A percentile compares a stretch with the other conserved stretches of the same genome.
phyloP scores from a whole-genome alignment of 1,140 invertebrate genomes.

The Eumaeus atala region DNA sequence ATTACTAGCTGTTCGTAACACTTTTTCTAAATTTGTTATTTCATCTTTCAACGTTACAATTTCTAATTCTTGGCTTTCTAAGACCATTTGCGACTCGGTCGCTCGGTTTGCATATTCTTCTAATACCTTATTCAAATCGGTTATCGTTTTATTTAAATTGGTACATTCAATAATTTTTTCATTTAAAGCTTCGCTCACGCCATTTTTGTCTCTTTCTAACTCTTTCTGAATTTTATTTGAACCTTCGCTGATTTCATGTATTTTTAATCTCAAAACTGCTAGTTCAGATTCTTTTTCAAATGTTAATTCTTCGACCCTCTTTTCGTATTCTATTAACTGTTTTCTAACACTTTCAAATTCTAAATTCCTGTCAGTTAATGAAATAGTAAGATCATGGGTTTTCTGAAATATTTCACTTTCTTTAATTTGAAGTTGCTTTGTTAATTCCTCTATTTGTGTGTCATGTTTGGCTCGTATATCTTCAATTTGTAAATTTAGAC shows the following conservation, averaged over 20 bases:
- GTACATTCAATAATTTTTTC: slow-evolving; percentile 69
- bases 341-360: slow-evolving; percentile 64
- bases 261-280: slow-evolving; percentile 59
- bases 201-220: slow-evolving; percentile 45
- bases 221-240: slow-evolving; percentile 45
- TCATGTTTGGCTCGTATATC: slow-evolving; percentile 32
- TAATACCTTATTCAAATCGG: slow-evolving; percentile 70
- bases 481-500: slow-evolving; percentile 34
- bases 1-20: slow-evolving; percentile 74
- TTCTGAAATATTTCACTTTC: slow-evolving; percentile 64
- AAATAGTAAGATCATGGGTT: slow-evolving; percentile 48
- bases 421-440: slow-evolving; percentile 49
- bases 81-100: slow-evolving; percentile 71
- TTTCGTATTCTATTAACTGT: slow-evolving; percentile 63
- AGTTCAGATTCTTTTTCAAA: slow-evolving; percentile 74
- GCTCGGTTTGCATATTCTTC: slow-evolving; percentile 72
- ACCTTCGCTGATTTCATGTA: slow-evolving; percentile 52
- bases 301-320: slow-evolving; percentile 60
- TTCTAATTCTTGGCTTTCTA: slow-evolving; percentile 80
- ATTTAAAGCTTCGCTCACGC: slow-evolving; percentile 52
- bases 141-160: slow-evolving; percentile 65
- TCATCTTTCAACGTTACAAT: slow-evolving; percentile 80
- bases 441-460: slow-evolving; percentile 39
- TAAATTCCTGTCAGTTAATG: slow-evolving; percentile 51
- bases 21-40: slow-evolving; percentile 43